phyloP scores from a whole-genome alignment of 2,888 invertebrate species.

The Adineta ricciae region DNA sequence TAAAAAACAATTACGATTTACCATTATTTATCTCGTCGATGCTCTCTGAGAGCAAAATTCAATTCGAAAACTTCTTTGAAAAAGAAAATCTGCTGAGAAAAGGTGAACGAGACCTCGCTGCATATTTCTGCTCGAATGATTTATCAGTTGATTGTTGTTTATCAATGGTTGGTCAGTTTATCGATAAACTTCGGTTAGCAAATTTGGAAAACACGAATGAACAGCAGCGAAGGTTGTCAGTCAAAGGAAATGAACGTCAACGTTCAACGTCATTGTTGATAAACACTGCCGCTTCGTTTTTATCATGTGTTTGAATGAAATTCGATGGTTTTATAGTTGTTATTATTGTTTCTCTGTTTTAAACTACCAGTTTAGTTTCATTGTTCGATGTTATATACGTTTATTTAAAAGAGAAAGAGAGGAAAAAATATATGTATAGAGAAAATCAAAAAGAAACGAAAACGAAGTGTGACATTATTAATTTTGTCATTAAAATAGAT shows the following conservation, averaged over 20 bases:
- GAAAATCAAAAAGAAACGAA: background rate
- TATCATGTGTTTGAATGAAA: background rate
- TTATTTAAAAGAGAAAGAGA: background rate
- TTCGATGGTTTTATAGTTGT: background rate
- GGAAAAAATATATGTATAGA: background rate
- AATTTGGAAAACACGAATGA: background rate
- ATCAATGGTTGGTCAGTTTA: background rate
- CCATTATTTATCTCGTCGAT: background rate
- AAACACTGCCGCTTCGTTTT: background rate
- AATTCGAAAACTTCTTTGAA: background rate
- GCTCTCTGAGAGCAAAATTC: background rate
- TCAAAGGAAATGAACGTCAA: background rate
- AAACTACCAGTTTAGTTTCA: background rate
- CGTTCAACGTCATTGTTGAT: background rate
- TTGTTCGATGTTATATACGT: background rate
- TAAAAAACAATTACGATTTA: background rate
- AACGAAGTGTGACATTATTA: background rate
- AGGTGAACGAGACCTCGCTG: background rate
- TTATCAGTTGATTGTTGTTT: background rate
- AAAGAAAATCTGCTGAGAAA: background rate
- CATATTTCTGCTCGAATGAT: background rate
- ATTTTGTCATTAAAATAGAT: conserved; percentile 2
- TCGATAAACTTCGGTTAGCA: conserved; percentile 1
- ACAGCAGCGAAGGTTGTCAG: background rate
- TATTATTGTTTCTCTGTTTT: background rate